phyloP scores from a whole-genome alignment of 1,140 invertebrate genomes.

The Rhyacophila brunnea region DNA sequence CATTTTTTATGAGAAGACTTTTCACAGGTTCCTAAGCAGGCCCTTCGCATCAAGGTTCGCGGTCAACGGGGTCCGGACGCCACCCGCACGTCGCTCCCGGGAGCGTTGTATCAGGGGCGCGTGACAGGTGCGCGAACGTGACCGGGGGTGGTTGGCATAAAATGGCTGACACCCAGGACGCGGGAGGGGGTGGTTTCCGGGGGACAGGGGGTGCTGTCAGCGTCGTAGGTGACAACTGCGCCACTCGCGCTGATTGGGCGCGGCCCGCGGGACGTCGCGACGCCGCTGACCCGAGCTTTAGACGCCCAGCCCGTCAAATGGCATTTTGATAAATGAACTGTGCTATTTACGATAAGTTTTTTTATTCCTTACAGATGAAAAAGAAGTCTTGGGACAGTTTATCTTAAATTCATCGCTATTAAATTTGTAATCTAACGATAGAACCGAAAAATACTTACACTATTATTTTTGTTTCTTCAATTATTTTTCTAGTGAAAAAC shows the following conservation, averaged over 20 bases:
- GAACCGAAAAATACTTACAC: too few relatives aligned
- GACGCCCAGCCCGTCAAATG: conserved; percentile 10
- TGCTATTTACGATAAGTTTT: too few relatives aligned
- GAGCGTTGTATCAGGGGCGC: neutral
- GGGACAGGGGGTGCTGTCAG: conserved; percentile 28
- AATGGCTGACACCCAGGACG: neutral
- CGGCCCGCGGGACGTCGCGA: conserved; percentile 10
- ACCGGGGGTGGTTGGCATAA: neutral
- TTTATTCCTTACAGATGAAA: too few relatives aligned
- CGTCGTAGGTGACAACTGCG: conserved; percentile 34
- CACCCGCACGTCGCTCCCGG: conserved; percentile 1
- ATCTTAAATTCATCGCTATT: too few relatives aligned
- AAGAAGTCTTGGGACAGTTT: too few relatives aligned
- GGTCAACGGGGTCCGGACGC: neutral
- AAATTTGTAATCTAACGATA: too few relatives aligned
- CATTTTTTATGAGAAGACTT: too few relatives aligned
- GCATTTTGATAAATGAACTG: conserved; percentile 14
- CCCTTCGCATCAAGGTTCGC: too few relatives aligned
- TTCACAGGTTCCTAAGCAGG: too few relatives aligned
- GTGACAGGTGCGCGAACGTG: neutral
- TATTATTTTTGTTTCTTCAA: too few relatives aligned
- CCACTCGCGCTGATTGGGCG: conserved; percentile 35
- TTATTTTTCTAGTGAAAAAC: too few relatives aligned
- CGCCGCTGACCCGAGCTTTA: neutral
- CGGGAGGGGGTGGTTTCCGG: neutral